These are phyloP conservation scores for Psophia crepitans DNA, from an alignment of 2,113 vertebrate genomes.

Conservation along the genomic window DNA sequence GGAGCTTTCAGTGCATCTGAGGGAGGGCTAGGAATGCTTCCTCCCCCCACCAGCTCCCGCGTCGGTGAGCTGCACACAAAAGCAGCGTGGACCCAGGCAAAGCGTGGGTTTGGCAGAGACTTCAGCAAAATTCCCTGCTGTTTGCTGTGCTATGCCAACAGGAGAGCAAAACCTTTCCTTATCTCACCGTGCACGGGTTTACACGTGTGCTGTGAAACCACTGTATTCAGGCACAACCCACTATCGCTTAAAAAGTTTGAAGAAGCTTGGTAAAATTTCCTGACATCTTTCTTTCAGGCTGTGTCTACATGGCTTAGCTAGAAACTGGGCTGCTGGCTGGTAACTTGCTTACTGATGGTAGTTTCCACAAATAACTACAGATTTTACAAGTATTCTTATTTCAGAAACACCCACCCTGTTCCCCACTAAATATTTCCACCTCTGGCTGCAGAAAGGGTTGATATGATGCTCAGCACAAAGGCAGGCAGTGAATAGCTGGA, in stretches of 20 bases:
- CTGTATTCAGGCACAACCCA: not conserved
- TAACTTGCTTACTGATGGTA: not conserved
- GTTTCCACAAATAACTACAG: not conserved
- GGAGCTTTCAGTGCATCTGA: not conserved
- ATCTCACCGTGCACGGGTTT: not conserved
- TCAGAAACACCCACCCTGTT: not conserved
- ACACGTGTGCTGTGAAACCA: not conserved
- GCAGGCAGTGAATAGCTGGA: not conserved
- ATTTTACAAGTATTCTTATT: conserved; percentile 2
- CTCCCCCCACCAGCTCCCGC: not conserved
- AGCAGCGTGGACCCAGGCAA: not conserved
- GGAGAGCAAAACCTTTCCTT: not conserved
- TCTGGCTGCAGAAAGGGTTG: not conserved
- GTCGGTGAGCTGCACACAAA: not conserved
- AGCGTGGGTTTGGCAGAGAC: not conserved
- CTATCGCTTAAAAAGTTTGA: not conserved
- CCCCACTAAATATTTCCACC: not conserved
- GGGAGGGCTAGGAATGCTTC: not conserved
- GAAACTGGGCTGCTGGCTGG: not conserved
- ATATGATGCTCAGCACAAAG: not conserved
- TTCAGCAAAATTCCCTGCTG: not conserved
- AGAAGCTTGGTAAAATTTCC: not conserved
- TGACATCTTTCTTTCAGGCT: not conserved
- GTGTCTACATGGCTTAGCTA: not conserved
- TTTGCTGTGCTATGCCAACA: not conserved